A percentile compares a stretch with the other conserved stretches of the same genome.
phyloP scores from a whole-genome alignment of 2,888 invertebrate genomes.

The Drosophila mimica region DNA sequence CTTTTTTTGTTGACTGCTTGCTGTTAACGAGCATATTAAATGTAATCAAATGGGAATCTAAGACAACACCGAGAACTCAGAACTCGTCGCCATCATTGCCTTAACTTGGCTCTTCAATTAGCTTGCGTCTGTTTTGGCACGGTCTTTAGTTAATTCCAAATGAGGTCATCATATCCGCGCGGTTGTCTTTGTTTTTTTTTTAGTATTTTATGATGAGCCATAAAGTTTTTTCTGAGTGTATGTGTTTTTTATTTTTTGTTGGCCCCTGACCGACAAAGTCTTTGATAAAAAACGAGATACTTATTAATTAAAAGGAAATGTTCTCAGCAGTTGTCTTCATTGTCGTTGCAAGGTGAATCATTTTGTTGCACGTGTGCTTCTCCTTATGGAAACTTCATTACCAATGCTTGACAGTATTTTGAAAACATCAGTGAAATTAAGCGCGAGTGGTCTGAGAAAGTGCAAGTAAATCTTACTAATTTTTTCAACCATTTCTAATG shows the following conservation, averaged over 20 bases:
- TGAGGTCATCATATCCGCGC: slow-evolving; percentile 74
- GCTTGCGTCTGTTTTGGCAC: slow-evolving; percentile 32
- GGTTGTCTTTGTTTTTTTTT: slow-evolving; percentile 35
- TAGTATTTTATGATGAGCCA: slow-evolving; percentile 59
- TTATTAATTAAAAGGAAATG: slow-evolving; percentile 71
- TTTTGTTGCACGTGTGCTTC: neutral
- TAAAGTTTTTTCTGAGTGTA: slow-evolving; percentile 39
- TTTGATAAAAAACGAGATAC: slow-evolving; percentile 23
- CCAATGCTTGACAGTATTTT: neutral
- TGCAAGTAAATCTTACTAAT: neutral
- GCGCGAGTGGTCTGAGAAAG: neutral
- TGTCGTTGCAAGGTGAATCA: slow-evolving; percentile 24
- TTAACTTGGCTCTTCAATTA: slow-evolving; percentile 52
- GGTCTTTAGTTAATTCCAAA: slow-evolving; percentile 47
- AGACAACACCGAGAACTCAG: neutral
- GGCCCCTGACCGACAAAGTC: slow-evolving; percentile 34
- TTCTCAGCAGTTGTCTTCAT: slow-evolving; percentile 18
- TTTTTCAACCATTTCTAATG: neutral
- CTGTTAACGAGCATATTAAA: slow-evolving; percentile 52
- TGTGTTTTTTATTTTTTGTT: slow-evolving; percentile 27
- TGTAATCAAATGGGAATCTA: slow-evolving; percentile 31
- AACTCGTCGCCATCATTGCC: slow-evolving; percentile 4
- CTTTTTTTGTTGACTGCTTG: slow-evolving; percentile 21
- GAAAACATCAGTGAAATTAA: neutral
- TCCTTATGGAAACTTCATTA: neutral